These are phyloP conservation scores for Dendrolimus kikuchii DNA, from an alignment of 1,140 invertebrate species.

Conservation along the genomic window DNA sequence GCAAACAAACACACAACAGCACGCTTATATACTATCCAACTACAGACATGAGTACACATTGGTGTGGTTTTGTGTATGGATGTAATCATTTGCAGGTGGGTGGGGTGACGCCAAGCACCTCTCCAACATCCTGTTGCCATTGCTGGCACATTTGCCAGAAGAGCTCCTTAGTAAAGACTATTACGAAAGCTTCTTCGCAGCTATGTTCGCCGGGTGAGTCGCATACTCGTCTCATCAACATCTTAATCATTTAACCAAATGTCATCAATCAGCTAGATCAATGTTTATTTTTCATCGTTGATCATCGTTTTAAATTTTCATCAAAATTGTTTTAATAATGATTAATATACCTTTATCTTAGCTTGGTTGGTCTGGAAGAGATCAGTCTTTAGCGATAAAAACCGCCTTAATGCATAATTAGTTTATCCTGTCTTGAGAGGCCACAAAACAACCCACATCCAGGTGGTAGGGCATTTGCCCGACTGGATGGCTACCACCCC, in stretches of 20 bases:
- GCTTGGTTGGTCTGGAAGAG: background rate
- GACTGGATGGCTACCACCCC: too few species aligned
- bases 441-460: too few species aligned
- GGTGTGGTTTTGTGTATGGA: background rate
- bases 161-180: conserved; percentile 31
- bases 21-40: too few species aligned
- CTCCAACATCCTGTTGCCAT: conserved; percentile 24
- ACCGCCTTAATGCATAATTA: too few species aligned
- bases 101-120: conserved; percentile 34
- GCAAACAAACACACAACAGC: too few species aligned
- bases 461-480: too few species aligned
- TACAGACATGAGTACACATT: too few species aligned
- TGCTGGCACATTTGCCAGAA: conserved; percentile 29
- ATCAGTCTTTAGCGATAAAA: too few species aligned
- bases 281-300: too few species aligned
- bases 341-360: background rate
- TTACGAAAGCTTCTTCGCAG: conserved; percentile 28
- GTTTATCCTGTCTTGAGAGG: too few species aligned
- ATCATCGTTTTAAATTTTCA: too few species aligned
- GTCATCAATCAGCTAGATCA: background rate
- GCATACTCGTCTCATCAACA: background rate
- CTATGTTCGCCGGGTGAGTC: conserved; percentile 34
- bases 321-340: too few species aligned
- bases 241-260: background rate
- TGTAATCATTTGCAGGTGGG: conserved; percentile 22